Base-by-base conservation (phyloP, 1,140 invertebrate species). In the Anastatus disparis region DNA sequence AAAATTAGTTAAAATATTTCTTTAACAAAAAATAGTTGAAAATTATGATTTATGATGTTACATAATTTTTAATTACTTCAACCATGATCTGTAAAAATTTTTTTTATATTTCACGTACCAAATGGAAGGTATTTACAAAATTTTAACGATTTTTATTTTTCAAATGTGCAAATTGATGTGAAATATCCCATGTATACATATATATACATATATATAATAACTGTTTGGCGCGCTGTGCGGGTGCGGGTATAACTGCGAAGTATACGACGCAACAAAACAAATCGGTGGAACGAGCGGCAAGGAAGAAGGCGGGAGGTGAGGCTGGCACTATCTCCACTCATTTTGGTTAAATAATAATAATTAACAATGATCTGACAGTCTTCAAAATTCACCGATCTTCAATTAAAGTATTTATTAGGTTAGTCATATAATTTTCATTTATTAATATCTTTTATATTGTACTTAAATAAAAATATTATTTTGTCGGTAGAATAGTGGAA, bases 281-380 rank as follows among this genome's bases (percentile, higher is more conserved):
- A 56, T n/a, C 8, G 27, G 35, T 44, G 40, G n/a, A 63, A 63
- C 24, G n/a, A 56, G 59, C 50, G 38, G 40, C 50, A n/a, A n/a
- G 53, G 59, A 75, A 76, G 78, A 81, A 80, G 80, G 78, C 76
- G 80, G 77, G 77, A 80, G 77, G 76, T 77, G 69, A 58, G 38
- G 68, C 70, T 72, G 76, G 76, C 77, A 75, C 75, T n/a, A 73
- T 77, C 72, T 62, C 55, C 42, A 58, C 17, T 10, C 26, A n/a
- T 61, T 40, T 61, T 64, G n/a, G 31, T 35, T 35, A 4, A 10
- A 35, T 69, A 70, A 72, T 10, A 35, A 63, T 9, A 48, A 27
- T 22, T 74, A 74, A 71, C 35, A 68, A 78, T 75, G 74, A 38
- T 58, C 63, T 68, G 69, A 74, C 67, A 73, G n/a, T 67, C 46